A percentile compares a stretch with the other conserved stretches of the same genome.
Evolutionary conservation across 2,888 invertebrate genomes (phyloP).

Genomic region (Cylloceria caligata): DNA sequence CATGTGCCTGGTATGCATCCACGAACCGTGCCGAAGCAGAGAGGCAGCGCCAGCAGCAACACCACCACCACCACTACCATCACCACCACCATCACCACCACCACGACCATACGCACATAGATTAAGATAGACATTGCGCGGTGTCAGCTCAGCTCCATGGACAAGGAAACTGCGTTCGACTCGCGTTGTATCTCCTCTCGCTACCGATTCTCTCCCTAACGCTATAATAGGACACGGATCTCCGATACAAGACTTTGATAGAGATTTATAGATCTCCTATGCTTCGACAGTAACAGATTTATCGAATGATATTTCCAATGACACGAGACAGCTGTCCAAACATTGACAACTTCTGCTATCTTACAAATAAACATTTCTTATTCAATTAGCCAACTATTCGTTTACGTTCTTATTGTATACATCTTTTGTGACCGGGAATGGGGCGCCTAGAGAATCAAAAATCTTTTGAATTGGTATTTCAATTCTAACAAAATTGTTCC

Average conservation of each 20-base stretch:
- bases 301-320: slow-evolving; percentile 30
- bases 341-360: not conserved
- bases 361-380: not conserved
- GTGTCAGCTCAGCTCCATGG: slow-evolving; percentile 77
- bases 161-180: slow-evolving; percentile 74
- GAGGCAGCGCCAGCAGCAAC: not conserved
- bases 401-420: not conserved
- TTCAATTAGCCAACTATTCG: not conserved
- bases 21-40: not conserved
- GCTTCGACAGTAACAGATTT: slow-evolving; percentile 39
- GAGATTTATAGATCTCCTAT: slow-evolving; percentile 13
- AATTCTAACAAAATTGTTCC: too few relatives aligned
- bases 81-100: not conserved
- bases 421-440: not conserved
- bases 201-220: slow-evolving; percentile 30
- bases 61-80: slow-evolving; percentile 24
- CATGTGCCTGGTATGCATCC: slow-evolving; percentile 12
- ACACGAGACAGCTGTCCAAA: not conserved
- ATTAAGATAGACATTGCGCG: slow-evolving; percentile 78
- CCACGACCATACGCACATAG: slow-evolving; percentile 61
- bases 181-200: slow-evolving; percentile 30
- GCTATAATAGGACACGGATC: slow-evolving; percentile 73
- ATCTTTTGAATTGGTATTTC: too few relatives aligned
- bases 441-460: too few relatives aligned
- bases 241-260: slow-evolving; percentile 46